These are phyloP conservation scores for Echinometra lucunter DNA, from an alignment of 53 echinoderm and acorn worm species.

Conservation along the genomic window DNA sequence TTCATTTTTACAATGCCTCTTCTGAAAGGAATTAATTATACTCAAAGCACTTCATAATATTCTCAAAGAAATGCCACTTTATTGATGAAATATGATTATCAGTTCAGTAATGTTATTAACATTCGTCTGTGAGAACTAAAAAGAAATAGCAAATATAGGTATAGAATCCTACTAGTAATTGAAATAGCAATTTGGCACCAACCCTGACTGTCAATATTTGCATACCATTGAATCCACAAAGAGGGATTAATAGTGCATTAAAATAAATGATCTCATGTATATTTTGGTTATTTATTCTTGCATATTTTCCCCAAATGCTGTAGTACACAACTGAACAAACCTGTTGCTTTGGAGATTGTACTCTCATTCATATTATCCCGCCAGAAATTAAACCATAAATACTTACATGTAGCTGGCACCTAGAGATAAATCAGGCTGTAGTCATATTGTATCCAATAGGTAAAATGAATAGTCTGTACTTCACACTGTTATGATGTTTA, in stretches of 20 bases:
- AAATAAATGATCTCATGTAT: not conserved
- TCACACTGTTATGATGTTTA: not conserved
- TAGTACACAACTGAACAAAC: too few species aligned
- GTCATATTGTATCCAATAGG: not conserved
- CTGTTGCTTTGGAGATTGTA: too few species aligned
- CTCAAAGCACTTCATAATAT: not conserved
- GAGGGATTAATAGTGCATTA: not conserved
- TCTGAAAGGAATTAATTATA: too few species aligned
- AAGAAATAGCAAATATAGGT: not conserved
- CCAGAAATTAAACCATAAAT: too few species aligned
- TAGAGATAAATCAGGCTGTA: too few species aligned
- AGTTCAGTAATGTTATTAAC: too few species aligned
- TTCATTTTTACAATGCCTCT: not conserved
- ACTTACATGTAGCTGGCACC: too few species aligned
- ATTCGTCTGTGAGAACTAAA: not conserved
- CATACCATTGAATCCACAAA: not conserved
- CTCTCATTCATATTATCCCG: too few species aligned
- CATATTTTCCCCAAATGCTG: not conserved
- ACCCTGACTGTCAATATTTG: not conserved
- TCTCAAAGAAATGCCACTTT: not conserved
- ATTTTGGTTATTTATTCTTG: not conserved
- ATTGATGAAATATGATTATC: too few species aligned
- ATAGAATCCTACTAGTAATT: too few species aligned
- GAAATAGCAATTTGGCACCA: too few species aligned
- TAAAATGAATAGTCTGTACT: not conserved